Percentiles rank a stretch among this genome's conserved stretches.
Evolutionary conservation across 1,140 invertebrate genomes (phyloP).

Genomic region (Pogonomyrmex barbatus): DNA sequence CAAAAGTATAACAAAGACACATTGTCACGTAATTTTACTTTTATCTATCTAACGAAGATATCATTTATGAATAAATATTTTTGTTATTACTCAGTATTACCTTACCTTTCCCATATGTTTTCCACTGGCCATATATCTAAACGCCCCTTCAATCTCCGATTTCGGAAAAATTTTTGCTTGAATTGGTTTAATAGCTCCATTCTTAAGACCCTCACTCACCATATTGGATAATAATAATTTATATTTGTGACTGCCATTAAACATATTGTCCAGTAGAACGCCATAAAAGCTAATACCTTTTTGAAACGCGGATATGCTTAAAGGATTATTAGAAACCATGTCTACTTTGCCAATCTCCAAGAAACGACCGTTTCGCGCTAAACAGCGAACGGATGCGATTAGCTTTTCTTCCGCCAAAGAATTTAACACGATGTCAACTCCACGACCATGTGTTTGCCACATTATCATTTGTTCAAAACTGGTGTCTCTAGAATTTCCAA

Average conservation of each 20-base stretch:
- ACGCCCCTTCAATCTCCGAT: slow-evolving; percentile 81
- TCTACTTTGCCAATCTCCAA: slow-evolving; percentile 93
- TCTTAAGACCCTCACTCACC: slow-evolving; percentile 84
- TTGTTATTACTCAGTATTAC: background rate
- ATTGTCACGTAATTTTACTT: background rate
- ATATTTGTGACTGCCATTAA: background rate
- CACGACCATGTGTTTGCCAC: slow-evolving; percentile 66
- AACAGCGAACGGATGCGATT: no score
- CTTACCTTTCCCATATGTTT: slow-evolving; percentile 91
- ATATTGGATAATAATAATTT: slow-evolving; percentile 88
- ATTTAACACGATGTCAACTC: no score
- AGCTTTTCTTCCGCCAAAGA: no score
- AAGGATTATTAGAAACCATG: slow-evolving; percentile 88
- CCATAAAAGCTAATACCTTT: slow-evolving; percentile 91
- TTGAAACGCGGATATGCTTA: slow-evolving; percentile 91
- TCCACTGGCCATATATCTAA: slow-evolving; percentile 88
- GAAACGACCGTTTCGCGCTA: slow-evolving; percentile 88
- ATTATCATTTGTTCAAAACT: slow-evolving; percentile 91
- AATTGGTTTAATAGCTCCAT: slow-evolving; percentile 85
- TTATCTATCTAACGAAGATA: background rate
- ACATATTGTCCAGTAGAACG: background rate
- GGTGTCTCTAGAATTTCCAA: slow-evolving; percentile 90
- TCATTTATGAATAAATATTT: background rate
- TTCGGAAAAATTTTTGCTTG: slow-evolving; percentile 81
- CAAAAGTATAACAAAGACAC: slow-evolving; percentile 22